Evolutionary conservation across 2,113 vertebrate species (phyloP), one percentile per base, ranked within the genome.

Genomic region (Dendropsophus ebraccatus): DNA sequence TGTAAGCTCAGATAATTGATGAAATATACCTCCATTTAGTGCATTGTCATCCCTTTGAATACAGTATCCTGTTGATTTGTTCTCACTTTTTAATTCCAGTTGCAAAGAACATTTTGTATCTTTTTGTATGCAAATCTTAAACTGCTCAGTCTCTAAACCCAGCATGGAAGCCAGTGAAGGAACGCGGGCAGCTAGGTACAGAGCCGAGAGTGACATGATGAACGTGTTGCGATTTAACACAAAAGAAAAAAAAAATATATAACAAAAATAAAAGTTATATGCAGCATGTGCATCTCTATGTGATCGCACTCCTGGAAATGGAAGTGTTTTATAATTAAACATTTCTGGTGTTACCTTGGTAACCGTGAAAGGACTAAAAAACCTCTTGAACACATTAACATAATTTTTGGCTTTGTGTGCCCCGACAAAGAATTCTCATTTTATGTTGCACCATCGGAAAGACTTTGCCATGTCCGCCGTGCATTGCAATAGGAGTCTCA

Each of bases 261-360:
- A 23, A 41, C n/a, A n/a, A n/a, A n/a, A n/a, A n/a, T n/a, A n/a
- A 56, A 70, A 80, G 41, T 35, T 32, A 58, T 62, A 60, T 74
- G 47, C 50, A 35, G 32, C 28, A 54, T 81, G 78, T 37, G 32
- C 35, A 35, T 60, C 77, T 74, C 56, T 79, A 65, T 50, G 69
- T 60, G 77, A 73, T 87, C 54, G 30, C 37, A 21, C 60, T 81
- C 78, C 72, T 81, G 85, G 85, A 81, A 81, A 87, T 81, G 17
- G 58, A 87, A 87, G 85, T 87, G 85, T 80, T 87, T 86, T 58
- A 87, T 81, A 87, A 87, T 87, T 87, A 87, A 87, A 87, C 85
- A 87, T 87, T 87, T 73, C 77, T 28, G 25, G 41, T 81, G 85
- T 87, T 87, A 87, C 85, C 85, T 30, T 87, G 85, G 85, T 74